A percentile compares a stretch with the other conserved stretches of the same genome.
These are phyloP conservation scores for Biston stratarius DNA, from an alignment of 2,888 invertebrate species.

Conservation along the genomic window DNA sequence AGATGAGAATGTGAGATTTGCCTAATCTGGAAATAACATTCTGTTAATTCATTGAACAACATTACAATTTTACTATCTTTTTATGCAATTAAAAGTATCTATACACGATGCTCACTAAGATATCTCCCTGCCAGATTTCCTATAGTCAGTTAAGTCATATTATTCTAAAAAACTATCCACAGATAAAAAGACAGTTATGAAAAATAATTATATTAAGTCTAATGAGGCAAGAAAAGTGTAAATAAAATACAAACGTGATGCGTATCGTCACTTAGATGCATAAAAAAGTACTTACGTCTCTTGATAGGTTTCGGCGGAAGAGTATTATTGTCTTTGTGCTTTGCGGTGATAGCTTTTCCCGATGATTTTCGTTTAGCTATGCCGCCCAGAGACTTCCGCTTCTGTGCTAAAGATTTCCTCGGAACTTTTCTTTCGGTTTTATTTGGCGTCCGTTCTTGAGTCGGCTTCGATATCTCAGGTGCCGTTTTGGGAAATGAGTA, in stretches of 20 bases:
- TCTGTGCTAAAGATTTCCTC: conserved; percentile 63
- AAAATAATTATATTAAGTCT: no score
- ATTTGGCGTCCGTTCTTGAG: conserved; percentile 48
- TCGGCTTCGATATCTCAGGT: conserved; percentile 49
- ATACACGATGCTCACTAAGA: no score
- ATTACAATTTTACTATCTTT: no score
- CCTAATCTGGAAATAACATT: no score
- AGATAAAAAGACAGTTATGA: neutral
- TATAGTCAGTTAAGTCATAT: neutral
- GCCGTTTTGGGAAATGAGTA: conserved; percentile 75
- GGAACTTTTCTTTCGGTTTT: conserved; percentile 48
- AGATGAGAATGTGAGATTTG: no score
- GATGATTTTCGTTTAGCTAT: conserved; percentile 75
- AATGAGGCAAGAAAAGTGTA: no score
- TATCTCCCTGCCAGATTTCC: no score
- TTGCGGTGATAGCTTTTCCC: conserved; percentile 58
- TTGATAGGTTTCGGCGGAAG: conserved; percentile 63
- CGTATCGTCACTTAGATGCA: no score
- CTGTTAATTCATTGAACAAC: no score
- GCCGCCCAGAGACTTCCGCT: conserved; percentile 68
- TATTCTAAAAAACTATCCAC: neutral
- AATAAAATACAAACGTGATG: no score
- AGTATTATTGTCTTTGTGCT: conserved; percentile 58
- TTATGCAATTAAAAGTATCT: no score
- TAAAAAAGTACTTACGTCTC: conserved; percentile 68